Percentiles rank a stretch among this genome's conserved stretches.
Conservation (phyloP, 2,888 invertebrate genomes). For the Plemyria rubiginata region DNA sequence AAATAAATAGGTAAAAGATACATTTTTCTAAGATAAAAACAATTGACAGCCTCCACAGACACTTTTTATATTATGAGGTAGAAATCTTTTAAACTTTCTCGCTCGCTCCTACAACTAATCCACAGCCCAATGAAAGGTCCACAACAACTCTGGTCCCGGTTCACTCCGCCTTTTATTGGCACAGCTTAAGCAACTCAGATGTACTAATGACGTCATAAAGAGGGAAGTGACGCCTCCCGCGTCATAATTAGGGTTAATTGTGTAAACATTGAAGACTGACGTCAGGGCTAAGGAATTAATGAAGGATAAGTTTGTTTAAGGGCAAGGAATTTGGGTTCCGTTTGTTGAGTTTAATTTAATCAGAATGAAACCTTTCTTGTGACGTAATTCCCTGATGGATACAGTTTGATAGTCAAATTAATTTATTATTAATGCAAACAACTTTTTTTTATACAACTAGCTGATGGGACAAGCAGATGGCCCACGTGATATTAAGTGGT, state of each 20-base stretch:
- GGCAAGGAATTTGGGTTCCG: constrained; percentile 19
- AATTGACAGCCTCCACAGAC: too few relatives aligned
- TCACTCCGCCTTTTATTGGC: constrained; percentile 61
- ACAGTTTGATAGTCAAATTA: too few relatives aligned
- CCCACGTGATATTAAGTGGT: too few relatives aligned
- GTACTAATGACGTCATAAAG: constrained; percentile 61
- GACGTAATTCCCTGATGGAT: not conserved
- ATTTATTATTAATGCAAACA: too few relatives aligned
- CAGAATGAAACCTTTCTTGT: constrained; percentile 3
- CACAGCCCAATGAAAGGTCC: constrained; percentile 21
- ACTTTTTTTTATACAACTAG: too few relatives aligned
- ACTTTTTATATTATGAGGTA: not conserved
- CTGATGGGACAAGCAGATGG: too few relatives aligned
- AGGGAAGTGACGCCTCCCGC: constrained; percentile 52
- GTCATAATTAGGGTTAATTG: constrained; percentile 63
- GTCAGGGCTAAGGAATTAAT: constrained; percentile 27
- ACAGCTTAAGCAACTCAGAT: constrained; percentile 56
- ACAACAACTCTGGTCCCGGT: constrained; percentile 50
- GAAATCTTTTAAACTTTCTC: constrained; percentile 21
- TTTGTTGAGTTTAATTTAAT: constrained; percentile 25
- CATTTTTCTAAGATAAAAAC: too few relatives aligned
- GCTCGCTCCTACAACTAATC: constrained; percentile 43
- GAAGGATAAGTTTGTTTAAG: constrained; percentile 21
- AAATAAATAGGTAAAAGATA: too few relatives aligned
- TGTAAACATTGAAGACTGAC: constrained; percentile 54